Evolutionary conservation across 2,113 vertebrate genomes (phyloP).

Genomic region (Patagioenas fasciata): DNA sequence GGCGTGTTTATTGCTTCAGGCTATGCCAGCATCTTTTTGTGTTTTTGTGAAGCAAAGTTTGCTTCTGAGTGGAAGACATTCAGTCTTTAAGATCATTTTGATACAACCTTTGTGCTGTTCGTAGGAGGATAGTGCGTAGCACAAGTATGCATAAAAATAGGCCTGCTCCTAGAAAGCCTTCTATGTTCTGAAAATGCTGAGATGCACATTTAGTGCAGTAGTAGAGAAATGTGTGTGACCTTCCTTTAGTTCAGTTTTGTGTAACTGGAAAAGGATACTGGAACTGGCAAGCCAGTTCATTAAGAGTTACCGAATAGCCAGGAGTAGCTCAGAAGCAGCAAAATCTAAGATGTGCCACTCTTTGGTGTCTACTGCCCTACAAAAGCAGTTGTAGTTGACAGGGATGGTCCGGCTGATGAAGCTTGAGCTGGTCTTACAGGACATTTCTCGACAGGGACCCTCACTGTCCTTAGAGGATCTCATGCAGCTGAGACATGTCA

Average conservation of each 20-base stretch:
- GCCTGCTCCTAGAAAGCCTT: not conserved
- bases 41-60: not conserved
- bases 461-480: accelerated
- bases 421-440: not conserved
- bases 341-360: not conserved
- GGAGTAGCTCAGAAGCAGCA: not conserved
- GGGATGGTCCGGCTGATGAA: not conserved
- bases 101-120: not conserved
- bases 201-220: not conserved
- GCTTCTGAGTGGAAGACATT: not conserved
- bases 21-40: not conserved
- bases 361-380: not conserved
- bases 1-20: not conserved
- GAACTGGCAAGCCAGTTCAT: not conserved
- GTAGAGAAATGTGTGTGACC: not conserved
- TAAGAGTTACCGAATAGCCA: not conserved
- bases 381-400: accelerated
- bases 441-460: accelerated
- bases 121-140: not conserved
- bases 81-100: not conserved
- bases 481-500: not conserved
- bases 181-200: not conserved
- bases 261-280: not conserved
- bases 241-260: not conserved
- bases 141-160: not conserved